A percentile compares a stretch with the other conserved stretches of the same genome.
These are phyloP conservation scores for Poecile montanus DNA, from an alignment of 2,797 vertebrate species.

Conservation along the genomic window DNA sequence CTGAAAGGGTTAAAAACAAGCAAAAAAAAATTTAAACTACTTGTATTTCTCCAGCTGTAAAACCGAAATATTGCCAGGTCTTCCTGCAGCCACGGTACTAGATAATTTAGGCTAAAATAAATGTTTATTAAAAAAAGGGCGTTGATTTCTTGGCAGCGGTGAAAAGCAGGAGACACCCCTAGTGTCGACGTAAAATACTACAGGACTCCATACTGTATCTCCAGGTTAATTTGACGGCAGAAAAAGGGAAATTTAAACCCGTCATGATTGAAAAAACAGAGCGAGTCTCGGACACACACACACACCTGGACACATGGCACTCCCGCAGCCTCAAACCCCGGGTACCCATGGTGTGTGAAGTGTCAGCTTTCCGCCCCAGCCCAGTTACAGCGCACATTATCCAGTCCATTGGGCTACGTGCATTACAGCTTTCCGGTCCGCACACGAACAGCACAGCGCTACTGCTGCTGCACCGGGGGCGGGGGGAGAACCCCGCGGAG, in stretches of 20 bases:
- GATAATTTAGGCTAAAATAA: slow-evolving; percentile 49
- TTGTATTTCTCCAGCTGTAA: background rate
- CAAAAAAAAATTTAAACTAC: background rate
- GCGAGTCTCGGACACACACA: background rate
- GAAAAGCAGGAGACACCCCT: slow-evolving; percentile 76
- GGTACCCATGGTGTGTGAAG: background rate
- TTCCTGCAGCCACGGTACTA: background rate
- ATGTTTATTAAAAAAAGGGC: slow-evolving; percentile 71
- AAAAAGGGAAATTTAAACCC: slow-evolving; percentile 66
- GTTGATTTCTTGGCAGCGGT: slow-evolving; percentile 74
- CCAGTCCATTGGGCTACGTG: background rate
- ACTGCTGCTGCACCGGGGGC: background rate
- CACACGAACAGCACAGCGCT: background rate
- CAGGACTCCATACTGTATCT: slow-evolving; percentile 71
- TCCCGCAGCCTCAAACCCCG: background rate
- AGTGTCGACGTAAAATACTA: slow-evolving; percentile 77
- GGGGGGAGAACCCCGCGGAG: background rate
- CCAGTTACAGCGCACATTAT: background rate
- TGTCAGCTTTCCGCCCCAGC: background rate
- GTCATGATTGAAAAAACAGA: slow-evolving; percentile 44
- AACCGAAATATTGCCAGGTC: background rate
- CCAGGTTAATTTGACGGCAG: slow-evolving; percentile 61
- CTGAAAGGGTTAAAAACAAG: background rate
- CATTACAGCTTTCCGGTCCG: slow-evolving; percentile 28
- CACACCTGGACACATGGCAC: background rate